Evolutionary conservation across 2,797 vertebrate species (phyloP), one percentile per base, ranked within the genome.

Genomic region (Argentina silus): DNA sequence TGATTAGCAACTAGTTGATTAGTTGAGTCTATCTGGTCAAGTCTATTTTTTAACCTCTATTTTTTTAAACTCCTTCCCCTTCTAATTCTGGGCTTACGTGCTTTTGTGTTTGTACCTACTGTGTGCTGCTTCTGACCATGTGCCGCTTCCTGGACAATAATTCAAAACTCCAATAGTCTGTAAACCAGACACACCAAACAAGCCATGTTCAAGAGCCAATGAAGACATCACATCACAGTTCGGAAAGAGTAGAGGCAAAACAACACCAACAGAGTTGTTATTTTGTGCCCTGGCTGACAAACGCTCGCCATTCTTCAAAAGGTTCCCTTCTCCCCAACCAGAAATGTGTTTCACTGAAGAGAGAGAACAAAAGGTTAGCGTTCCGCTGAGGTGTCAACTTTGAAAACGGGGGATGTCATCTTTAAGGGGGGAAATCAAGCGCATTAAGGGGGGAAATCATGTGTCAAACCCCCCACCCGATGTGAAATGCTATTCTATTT

Each of bases 331-430:
- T 2, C 36, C 23, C 56, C 56, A 11, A 59, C 21, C 56, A 21
- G 56, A 42, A 51, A 48, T 12, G 53, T 7, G 9, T 44, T 69
- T 36, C 27, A 15, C 21, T 67, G 42, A 11, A 59, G 21, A 51
- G 5, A 12, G 47, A 59, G 55, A 55, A 59, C 63, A 56, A 70
- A 43, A 75, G 67, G 73, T 64, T 17, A 19, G 21, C 12, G 48
- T n/a, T 19, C 5, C 4, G 61, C 50, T 10, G 43, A 36, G 51
- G 10, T 12, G 48, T 63, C 73, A 56, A 60, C 36, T 47, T 1
- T 36, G 2, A 8, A n/a, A 75, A 53, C 27, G 27, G 27, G 23
- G 50, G 27, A 56, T 45, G 27, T 36, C 36, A 55, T 44, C 56
- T 44, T 61, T 9, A 51, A 36, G 21, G 17, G 65, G 21, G 19